These are phyloP conservation scores for Pocillopora grandis DNA, from an alignment of 92 coral and sea anemone genomes.

Conservation along the genomic window DNA sequence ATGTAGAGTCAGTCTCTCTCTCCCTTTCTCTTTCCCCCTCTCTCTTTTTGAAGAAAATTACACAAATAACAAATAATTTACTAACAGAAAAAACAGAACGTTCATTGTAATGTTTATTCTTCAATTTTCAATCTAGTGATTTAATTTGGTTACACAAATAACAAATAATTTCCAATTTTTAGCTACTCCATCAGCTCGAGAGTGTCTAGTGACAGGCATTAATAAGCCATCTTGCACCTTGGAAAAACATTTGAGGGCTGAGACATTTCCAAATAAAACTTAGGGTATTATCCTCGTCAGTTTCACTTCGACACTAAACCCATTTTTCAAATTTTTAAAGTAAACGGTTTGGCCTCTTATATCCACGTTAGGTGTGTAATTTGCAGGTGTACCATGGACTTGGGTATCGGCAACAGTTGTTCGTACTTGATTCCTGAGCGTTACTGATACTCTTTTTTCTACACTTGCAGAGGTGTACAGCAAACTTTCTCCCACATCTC, in stretches of 20 bases:
- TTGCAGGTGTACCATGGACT: constrained; percentile 21
- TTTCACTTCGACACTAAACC: constrained; percentile 39
- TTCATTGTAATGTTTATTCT: no score
- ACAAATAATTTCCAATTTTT: no score
- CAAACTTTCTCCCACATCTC: constrained; percentile 36
- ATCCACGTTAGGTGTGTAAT: constrained; percentile 19
- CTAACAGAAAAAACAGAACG: no score
- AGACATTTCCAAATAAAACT: background rate
- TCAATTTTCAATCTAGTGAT: no score
- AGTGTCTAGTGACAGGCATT: no score
- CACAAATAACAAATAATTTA: no score
- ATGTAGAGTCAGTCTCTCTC: no score
- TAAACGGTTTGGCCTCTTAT: background rate
- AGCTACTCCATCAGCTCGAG: no score
- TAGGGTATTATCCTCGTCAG: background rate
- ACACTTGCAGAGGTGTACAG: constrained; percentile 17
- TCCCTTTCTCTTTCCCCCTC: no score
- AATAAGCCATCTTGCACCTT: no score
- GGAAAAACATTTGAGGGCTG: background rate
- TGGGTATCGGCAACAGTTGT: background rate
- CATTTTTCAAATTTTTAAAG: constrained; percentile 33
- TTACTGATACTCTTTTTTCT: background rate
- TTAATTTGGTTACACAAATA: no score
- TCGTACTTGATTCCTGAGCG: constrained; percentile 1
- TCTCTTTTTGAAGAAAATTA: no score